Base-by-base conservation (phyloP, 2,797 vertebrate species). In the Cygnus olor region DNA sequence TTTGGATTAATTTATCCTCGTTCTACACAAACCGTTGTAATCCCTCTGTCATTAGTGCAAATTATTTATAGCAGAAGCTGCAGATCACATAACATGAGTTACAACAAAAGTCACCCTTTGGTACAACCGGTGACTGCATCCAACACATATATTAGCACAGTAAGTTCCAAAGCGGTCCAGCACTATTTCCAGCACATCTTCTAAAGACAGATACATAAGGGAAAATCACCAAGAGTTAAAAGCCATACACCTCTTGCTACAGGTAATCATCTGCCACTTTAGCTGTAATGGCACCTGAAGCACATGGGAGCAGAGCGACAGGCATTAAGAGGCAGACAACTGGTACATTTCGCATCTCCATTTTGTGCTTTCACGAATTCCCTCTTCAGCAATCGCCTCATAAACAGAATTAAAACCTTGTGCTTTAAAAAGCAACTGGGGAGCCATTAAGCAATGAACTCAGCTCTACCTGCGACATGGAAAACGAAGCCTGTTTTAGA, bases 1-100 rank as follows among this genome's bases (percentile, higher is more conserved):
- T 79, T 85, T 72, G 16, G 42, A 94, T 78, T 90, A 65, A 87
- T 83, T 80, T 21, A 72, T 38, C 51, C 51, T 77, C 34, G 18
- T 47, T 56, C 58, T 85, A 80, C 21, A 72, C 27, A 94, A 89
- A 87, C 56, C 60, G 45, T 19, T 93, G 63, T 40, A 94, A 92
- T 57, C 24, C 44, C 18, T 17, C 42, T 9, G 2, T 56, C 51
- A 78, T 56, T 91, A 79, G 63, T 28, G 24, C 19, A 80, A 94
- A 85, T 51, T 58, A 90, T 30, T 36, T 71, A 51, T 0, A 80
- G 38, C 73, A 92, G 32, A 85, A 87, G 53, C 51, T 58, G 60
- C 47, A 40, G 45, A 71, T 80, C 61, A 85, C 14, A 61, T 34
- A 45, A 88, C 90, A 61, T 22, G 3, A 79, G 72, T 77, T 73